Percentiles rank a stretch among this genome's conserved stretches.
phyloP scores from a whole-genome alignment of 2,113 vertebrate species.

The Periophthalmus modestus region DNA sequence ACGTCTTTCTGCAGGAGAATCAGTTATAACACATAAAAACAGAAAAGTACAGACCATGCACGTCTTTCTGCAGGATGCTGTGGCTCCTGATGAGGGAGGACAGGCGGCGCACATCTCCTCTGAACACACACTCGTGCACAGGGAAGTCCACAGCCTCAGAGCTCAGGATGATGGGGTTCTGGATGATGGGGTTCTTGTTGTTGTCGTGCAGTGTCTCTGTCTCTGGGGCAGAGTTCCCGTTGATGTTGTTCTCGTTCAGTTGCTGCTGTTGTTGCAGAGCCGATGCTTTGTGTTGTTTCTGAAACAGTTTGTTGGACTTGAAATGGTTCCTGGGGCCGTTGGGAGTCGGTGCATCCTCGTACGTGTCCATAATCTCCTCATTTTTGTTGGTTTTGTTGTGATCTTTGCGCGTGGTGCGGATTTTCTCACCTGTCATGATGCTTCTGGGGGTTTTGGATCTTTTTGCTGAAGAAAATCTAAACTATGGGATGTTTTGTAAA shows the following conservation, averaged over 20 bases:
- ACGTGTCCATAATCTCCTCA: conserved; percentile 81
- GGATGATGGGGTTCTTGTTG: conserved; percentile 73
- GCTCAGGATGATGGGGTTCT: conserved; percentile 71
- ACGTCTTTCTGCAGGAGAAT: conserved; percentile 82
- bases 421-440: conserved; percentile 90
- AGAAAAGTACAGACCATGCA: conserved; percentile 80
- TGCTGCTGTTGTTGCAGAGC: conserved; percentile 70
- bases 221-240: conserved; percentile 51
- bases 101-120: conserved; percentile 87
- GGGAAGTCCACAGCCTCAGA: conserved; percentile 78
- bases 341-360: conserved; percentile 80
- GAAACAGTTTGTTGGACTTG: conserved; percentile 75
- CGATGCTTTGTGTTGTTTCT: conserved; percentile 60
- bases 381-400: conserved; percentile 85
- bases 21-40: background rate
- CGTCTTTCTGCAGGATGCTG: conserved; percentile 93
- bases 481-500: background rate
- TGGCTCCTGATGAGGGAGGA: conserved; percentile 93
- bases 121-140: conserved; percentile 93
- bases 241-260: conserved; percentile 71
- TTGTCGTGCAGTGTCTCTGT: conserved; percentile 54
- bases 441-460: conserved; percentile 9
- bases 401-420: conserved; percentile 86
- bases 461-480: conserved; percentile 1
- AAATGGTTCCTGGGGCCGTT: conserved; percentile 64